phyloP scores from a whole-genome alignment of 2,888 invertebrate genomes.

The Coenonympha arcania region DNA sequence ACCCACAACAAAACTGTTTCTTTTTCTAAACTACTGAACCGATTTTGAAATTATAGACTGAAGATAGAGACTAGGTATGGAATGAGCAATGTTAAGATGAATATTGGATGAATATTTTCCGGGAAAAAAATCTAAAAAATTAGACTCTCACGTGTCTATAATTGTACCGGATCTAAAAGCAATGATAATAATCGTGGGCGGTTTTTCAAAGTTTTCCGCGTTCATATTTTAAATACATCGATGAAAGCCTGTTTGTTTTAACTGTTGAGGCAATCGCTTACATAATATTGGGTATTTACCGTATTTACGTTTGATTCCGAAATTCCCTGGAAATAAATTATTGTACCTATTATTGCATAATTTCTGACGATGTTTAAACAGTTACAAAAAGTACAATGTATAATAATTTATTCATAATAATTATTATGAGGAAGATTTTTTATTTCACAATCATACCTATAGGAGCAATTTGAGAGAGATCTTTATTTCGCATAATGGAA shows the following conservation, averaged over 20 bases:
- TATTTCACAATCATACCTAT: too few relatives aligned
- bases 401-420: too few relatives aligned
- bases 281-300: neutral
- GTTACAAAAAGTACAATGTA: neutral
- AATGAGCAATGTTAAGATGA: too few relatives aligned
- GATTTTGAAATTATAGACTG: too few relatives aligned
- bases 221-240: neutral
- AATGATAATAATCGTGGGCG: neutral
- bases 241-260: neutral
- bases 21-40: too few relatives aligned
- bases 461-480: too few relatives aligned
- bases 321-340: too few relatives aligned
- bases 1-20: too few relatives aligned
- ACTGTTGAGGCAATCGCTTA: neutral
- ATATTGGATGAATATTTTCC: too few relatives aligned
- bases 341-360: neutral
- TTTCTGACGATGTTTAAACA: neutral
- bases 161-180: constrained; percentile 1
- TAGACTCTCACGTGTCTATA: neutral
- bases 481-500: too few relatives aligned
- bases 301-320: neutral
- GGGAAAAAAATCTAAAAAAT: neutral
- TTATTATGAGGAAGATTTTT: too few relatives aligned
- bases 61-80: too few relatives aligned
- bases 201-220: neutral